Conservation (phyloP, 2,113 vertebrate genomes). For the Coracopsis vasa region DNA sequence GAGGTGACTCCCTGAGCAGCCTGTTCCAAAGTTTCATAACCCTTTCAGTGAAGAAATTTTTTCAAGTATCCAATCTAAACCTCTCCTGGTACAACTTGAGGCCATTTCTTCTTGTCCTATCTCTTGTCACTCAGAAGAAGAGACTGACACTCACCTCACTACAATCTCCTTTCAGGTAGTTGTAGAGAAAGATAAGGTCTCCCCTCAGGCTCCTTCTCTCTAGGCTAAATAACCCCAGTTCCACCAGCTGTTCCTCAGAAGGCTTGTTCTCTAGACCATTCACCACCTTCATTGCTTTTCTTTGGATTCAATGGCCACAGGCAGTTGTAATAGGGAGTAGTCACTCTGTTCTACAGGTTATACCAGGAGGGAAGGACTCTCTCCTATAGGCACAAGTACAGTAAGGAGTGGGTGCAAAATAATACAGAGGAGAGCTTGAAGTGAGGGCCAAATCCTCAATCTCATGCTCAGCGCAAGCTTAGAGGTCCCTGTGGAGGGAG, state of each 20-base stretch:
- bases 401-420: not conserved
- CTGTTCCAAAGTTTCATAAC: not conserved
- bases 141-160: accelerated
- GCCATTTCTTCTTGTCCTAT: not conserved
- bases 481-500: not conserved
- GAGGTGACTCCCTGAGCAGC: not conserved
- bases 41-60: not conserved
- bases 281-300: not conserved
- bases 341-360: not conserved
- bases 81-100: not conserved
- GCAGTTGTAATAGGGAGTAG: not conserved
- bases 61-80: not conserved
- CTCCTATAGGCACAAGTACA: not conserved
- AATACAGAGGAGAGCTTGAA: not conserved
- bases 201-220: not conserved
- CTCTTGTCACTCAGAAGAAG: not conserved
- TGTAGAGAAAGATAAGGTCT: not conserved
- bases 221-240: not conserved
- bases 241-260: not conserved
- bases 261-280: not conserved
- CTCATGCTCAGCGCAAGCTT: not conserved
- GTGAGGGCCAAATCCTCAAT: not conserved
- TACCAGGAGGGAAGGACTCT: not conserved
- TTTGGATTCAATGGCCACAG: not conserved
- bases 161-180: not conserved